Evolutionary conservation across 2,113 vertebrate species (phyloP).

Genomic region (Neotoma lepida): DNA sequence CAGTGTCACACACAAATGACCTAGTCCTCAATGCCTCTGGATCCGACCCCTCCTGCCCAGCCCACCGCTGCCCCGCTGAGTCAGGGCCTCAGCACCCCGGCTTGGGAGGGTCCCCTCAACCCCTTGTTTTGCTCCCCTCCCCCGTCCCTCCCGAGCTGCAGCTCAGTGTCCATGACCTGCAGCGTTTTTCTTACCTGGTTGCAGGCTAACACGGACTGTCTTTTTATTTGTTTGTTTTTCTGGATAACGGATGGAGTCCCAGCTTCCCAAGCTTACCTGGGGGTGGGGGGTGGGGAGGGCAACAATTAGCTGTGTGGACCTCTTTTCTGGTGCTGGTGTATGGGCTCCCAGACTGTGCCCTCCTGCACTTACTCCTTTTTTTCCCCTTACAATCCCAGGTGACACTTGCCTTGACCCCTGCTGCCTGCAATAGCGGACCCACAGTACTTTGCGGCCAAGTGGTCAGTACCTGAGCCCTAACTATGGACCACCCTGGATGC

Average conservation of each 20-base stretch:
- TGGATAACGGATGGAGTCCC: background rate
- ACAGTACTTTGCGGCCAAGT: background rate
- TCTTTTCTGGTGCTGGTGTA: background rate
- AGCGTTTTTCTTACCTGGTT: background rate
- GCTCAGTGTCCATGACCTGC: background rate
- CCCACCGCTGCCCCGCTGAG: background rate
- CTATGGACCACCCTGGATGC: background rate
- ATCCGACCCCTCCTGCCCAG: background rate
- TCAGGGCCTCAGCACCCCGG: background rate
- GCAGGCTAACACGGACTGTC: too few relatives aligned
- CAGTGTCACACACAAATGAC: background rate
- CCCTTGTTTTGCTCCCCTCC: background rate
- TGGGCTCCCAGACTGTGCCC: background rate
- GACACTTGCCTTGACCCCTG: background rate
- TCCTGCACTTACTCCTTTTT: background rate
- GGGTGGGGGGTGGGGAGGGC: background rate
- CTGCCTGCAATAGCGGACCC: fast-evolving
- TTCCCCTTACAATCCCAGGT: background rate
- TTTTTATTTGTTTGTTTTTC: background rate
- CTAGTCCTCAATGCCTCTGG: background rate
- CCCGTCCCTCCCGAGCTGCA: too few relatives aligned
- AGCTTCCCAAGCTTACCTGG: background rate
- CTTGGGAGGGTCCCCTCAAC: too few relatives aligned
- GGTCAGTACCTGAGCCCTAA: background rate
- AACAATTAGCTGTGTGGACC: background rate